Percentiles rank a stretch among this genome's conserved stretches.
phyloP scores from a whole-genome alignment of 1,140 invertebrate genomes.

The honey bee (Apis mellifera) region DNA sequence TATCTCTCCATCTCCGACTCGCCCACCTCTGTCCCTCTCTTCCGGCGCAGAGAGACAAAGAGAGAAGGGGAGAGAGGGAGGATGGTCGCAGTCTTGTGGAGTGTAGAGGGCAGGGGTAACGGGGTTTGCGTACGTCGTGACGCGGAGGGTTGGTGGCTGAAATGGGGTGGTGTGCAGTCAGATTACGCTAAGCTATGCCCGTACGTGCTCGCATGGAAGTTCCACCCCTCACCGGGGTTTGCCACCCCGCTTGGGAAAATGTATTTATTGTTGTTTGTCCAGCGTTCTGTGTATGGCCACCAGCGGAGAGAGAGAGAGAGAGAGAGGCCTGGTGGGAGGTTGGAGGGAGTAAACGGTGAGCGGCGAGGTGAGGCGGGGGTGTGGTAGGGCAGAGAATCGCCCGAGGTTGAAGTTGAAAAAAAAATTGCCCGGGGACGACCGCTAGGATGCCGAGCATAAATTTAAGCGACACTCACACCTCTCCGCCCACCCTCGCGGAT shows the following conservation, averaged over 20 bases:
- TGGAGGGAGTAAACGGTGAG: neutral
- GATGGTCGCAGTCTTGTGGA: slow-evolving; percentile 67
- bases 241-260: slow-evolving; percentile 75
- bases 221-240: slow-evolving; percentile 66
- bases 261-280: slow-evolving; percentile 82
- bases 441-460: slow-evolving; percentile 74
- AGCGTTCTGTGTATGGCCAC: slow-evolving; percentile 71
- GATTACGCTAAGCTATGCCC: slow-evolving; percentile 82
- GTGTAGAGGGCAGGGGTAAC: slow-evolving; percentile 8
- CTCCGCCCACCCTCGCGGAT: slow-evolving; percentile 33
- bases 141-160: slow-evolving; percentile 67
- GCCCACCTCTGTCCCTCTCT: neutral
- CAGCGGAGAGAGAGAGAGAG: slow-evolving; percentile 26
- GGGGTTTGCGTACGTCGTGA: slow-evolving; percentile 59
- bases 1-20: slow-evolving; percentile 34
- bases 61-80: neutral
- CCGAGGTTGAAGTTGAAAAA: slow-evolving; percentile 68
- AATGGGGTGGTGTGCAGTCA: slow-evolving; percentile 79
- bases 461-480: slow-evolving; percentile 67
- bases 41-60: slow-evolving; percentile 10
- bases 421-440: slow-evolving; percentile 70
- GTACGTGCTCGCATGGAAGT: slow-evolving; percentile 81
- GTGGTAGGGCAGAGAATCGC: slow-evolving; percentile 43
- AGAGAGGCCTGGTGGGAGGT: too few relatives aligned
- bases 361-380: too few relatives aligned